Percentiles rank a stretch among this genome's conserved stretches.
These are phyloP conservation scores for Cephalopterus ornatus DNA, from an alignment of 2,113 vertebrate genomes.

Conservation along the genomic window DNA sequence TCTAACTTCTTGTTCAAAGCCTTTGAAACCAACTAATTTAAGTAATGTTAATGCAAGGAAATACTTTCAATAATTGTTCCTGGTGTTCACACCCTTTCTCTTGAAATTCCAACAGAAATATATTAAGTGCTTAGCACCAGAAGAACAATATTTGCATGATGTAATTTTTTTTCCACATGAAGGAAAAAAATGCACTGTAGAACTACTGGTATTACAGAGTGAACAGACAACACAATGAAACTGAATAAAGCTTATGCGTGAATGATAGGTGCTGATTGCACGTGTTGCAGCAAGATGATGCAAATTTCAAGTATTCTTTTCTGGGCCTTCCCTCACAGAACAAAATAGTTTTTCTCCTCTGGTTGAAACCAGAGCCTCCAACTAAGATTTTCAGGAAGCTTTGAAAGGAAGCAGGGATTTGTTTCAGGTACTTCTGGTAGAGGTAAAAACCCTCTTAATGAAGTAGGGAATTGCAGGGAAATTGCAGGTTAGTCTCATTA, in stretches of 20 bases:
- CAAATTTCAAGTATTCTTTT: not conserved
- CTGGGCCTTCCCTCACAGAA: not conserved
- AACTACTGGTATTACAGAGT: conserved; percentile 1
- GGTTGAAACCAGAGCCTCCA: not conserved
- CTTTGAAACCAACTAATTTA: conserved; percentile 48
- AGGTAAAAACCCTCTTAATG: not conserved
- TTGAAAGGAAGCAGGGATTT: not conserved
- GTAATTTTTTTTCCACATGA: conserved; percentile 18
- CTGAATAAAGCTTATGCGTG: not conserved
- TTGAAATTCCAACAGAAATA: conserved; percentile 41
- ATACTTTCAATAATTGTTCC: conserved; percentile 37
- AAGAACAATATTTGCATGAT: conserved; percentile 62
- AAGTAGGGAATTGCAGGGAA: not conserved
- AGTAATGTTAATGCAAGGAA: conserved; percentile 34
- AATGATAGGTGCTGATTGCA: not conserved
- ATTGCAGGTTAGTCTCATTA: not conserved
- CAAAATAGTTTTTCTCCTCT: not conserved
- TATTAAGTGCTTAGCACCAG: conserved; percentile 19
- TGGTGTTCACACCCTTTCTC: conserved; percentile 6
- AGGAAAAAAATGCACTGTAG: not conserved
- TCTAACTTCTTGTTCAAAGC: conserved; percentile 51
- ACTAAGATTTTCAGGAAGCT: not conserved
- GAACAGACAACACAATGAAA: not conserved
- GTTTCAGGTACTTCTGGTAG: not conserved
- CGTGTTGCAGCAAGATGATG: not conserved